A percentile compares a stretch with the other conserved stretches of the same genome.
Evolutionary conservation across 2,113 vertebrate genomes (phyloP).

Genomic region (Stegostoma tigrinum): DNA sequence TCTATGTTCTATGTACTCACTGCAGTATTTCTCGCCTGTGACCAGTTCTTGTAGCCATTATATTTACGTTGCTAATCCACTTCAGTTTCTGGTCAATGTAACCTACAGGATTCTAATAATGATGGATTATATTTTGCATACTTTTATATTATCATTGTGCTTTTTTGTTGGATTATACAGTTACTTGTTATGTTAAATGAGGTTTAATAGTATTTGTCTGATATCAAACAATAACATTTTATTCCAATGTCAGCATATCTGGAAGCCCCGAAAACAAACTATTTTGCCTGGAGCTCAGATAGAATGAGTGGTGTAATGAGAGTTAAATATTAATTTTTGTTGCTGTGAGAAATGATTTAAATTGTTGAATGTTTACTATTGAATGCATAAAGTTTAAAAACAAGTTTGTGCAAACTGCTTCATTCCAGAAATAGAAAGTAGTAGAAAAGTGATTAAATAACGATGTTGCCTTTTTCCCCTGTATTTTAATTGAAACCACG

Average conservation of each 20-base stretch:
- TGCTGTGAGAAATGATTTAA: not conserved
- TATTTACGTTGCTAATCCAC: no score
- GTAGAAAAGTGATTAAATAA: not conserved
- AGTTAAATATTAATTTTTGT: not conserved
- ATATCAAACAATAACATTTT: not conserved
- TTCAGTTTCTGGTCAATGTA: no score
- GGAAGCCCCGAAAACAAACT: not conserved
- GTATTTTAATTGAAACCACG: no score
- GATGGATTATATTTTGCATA: not conserved
- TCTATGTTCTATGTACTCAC: no score
- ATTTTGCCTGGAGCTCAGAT: not conserved
- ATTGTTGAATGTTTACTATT: not conserved
- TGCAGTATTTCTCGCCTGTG: no score
- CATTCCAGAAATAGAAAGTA: not conserved
- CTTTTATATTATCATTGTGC: not conserved
- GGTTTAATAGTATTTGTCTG: not conserved
- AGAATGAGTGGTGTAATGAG: not conserved
- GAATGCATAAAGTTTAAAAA: not conserved
- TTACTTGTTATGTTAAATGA: not conserved
- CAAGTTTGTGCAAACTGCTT: not conserved
- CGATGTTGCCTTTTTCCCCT: no score
- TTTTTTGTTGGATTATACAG: not conserved
- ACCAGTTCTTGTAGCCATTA: no score
- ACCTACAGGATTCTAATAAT: no score
- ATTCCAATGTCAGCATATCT: not conserved